Percentiles rank a stretch among this genome's conserved stretches.
Evolutionary conservation across 2,797 vertebrate species (phyloP).

Genomic region (Kryptolebias ocellatus): DNA sequence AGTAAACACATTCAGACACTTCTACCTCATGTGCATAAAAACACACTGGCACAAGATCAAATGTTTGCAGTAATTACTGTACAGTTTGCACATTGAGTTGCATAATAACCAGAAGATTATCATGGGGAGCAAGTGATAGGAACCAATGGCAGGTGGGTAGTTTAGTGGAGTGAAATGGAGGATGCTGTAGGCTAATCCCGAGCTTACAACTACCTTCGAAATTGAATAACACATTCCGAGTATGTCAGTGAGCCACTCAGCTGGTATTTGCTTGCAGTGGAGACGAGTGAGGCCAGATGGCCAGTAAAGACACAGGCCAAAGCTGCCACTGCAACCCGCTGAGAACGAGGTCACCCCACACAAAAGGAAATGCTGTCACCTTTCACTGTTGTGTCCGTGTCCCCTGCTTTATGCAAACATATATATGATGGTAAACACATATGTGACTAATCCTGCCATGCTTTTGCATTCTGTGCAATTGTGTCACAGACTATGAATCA

Average conservation of each 20-base stretch:
- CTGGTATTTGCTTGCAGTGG: conserved; percentile 60
- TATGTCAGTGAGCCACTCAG: conserved; percentile 55
- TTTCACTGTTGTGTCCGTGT: conserved; percentile 40
- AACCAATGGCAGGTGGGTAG: conserved; percentile 48
- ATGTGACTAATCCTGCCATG: conserved; percentile 39
- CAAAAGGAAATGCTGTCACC: conserved; percentile 67
- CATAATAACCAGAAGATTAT: conserved; percentile 27
- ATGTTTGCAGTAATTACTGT: conserved; percentile 30
- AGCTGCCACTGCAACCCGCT: conserved; percentile 48
- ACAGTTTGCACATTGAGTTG: conserved; percentile 1
- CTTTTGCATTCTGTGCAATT: not conserved
- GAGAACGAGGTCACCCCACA: conserved; percentile 64
- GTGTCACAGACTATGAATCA: not conserved
- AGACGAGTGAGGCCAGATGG: conserved; percentile 71
- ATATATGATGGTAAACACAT: conserved; percentile 34
- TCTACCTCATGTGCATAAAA: conserved; percentile 1
- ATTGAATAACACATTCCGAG: conserved; percentile 68
- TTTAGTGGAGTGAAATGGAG: conserved; percentile 38
- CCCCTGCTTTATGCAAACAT: conserved; percentile 18
- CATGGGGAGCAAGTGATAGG: conserved; percentile 45
- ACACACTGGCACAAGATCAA: conserved; percentile 21
- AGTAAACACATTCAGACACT: not conserved
- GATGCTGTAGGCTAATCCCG: conserved; percentile 58
- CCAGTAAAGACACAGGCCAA: conserved; percentile 58
- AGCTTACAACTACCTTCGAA: conserved; percentile 61